Evolutionary conservation across 2,113 vertebrate species (phyloP), one percentile per base, ranked within the genome.

Genomic region (Albula glossodonta): DNA sequence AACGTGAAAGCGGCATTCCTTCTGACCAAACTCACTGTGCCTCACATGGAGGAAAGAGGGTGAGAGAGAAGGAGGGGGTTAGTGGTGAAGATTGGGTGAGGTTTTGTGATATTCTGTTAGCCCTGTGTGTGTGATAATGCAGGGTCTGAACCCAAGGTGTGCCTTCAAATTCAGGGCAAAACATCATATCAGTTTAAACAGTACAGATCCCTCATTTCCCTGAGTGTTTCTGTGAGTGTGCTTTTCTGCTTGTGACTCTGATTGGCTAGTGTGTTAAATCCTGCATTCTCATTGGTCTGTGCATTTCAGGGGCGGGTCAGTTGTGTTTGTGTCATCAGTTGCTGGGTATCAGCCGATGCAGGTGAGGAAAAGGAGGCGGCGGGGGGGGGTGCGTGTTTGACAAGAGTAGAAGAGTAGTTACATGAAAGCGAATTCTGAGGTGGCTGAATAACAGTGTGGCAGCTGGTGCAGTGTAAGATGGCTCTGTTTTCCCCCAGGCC

Each of bases 31-130:
- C 86, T 95, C 63, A 96, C 96, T 53, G 95, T 95, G 60, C 97
- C 97, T 66, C 95, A 97, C 83, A 97, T 98, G 95, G 92, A 90
- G 87, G 96, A 96, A 88, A 94, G 96, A 89, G 96, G 97, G 97
- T 98, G 89, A 93, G 89, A 81, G 10, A 4, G 7, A 57, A 50
- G 12, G 89, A 93, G 88, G 82, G 66, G 80, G 1, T n/a, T 56
- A 8, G 0, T 19, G 77, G 12, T 22, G 49, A 77, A 51, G 81
- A 17, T 11, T 17, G 4, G 49, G 5, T 11, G 56, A 3, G 56
- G 11, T 3, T 15, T 12, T 15, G 56, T 60, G 56, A 60, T 41
- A 41, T 41, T 41, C 31, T 41, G n/a, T n/a, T n/a, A n/a, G n/a
- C n/a, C n/a, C n/a, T n/a, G 31, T 41, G 31, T 41, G 31, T 41